Evolutionary conservation across 2,888 invertebrate genomes (phyloP), one percentile per base, ranked within the genome.

Genomic region (Salticus scenicus): DNA sequence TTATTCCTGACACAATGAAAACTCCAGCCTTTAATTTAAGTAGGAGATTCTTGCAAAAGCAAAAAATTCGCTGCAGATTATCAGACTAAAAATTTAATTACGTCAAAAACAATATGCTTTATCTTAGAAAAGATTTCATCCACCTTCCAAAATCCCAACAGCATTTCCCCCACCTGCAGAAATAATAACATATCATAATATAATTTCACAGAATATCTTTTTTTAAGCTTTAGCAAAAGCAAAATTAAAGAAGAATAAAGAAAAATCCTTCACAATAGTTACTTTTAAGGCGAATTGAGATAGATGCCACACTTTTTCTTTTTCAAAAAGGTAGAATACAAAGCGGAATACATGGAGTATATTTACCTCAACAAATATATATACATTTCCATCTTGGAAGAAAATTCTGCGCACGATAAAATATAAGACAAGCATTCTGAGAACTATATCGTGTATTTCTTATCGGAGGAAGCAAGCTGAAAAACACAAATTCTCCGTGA

Each of bases 401-500:
- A 66, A 76, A 71, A 72, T 77, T 69, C 67, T 33, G 42, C 28
- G n/a, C 73, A 83, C 77, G 77, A 77, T 83, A 83, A 83, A 83
- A 77, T 77, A 69, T 77, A 77, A 83, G 77, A 83, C 76, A 83
- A 57, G 64, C 82, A 83, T 83, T 76, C 76, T 51, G 51, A 64
- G 64, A 83, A 83, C 73, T 83, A 67, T 83, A n/a, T 77, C 77
- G 67, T 69, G 83, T 77, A 73, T 84, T 77, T 84, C 83, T 84
- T 84, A 83, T 83, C 82, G 63, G 27, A 69, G 41, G 70, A 20
- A 27, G 37, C 37, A 66, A 83, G 63, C 33, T 57, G 72, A 76
- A 76, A 76, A 78, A 84, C 84, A 79, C 84, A 84, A 84, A 79
- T 84, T 84, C 84, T 78, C 57, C 83, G 73, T 84, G 83, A 84